A percentile compares a stretch with the other conserved stretches of the same genome.
phyloP scores from a whole-genome alignment of 2,797 vertebrate genomes.

The Clarias platycephalus region DNA sequence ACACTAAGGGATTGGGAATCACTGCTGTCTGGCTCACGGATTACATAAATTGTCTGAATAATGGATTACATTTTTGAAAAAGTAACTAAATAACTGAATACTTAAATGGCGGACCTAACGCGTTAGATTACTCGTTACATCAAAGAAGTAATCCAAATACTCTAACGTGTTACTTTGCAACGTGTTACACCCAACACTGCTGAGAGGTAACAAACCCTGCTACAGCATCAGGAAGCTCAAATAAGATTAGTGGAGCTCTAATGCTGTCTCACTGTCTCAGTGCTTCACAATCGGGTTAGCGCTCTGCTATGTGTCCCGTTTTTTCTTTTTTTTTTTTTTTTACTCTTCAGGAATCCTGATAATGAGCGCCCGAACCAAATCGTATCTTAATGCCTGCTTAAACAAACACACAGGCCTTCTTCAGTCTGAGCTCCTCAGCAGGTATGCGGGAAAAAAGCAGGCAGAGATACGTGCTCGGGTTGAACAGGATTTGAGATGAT shows the following conservation, averaged over 20 bases:
- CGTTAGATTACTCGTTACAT: too few species aligned
- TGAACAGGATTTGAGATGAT: conserved; percentile 27
- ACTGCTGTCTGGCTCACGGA: too few species aligned
- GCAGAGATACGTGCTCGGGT: conserved; percentile 36
- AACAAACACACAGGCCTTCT: conserved; percentile 19
- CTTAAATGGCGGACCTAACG: too few species aligned
- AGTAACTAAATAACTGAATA: too few species aligned
- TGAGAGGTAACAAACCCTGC: conserved; percentile 15
- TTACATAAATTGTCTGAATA: too few species aligned
- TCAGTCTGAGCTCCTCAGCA: not conserved
- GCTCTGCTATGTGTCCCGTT: not conserved
- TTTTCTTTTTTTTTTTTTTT: not conserved
- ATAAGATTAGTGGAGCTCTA: conserved; percentile 50
- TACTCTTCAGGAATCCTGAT: conserved; percentile 40
- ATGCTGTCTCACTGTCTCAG: conserved; percentile 33
- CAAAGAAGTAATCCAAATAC: too few species aligned
- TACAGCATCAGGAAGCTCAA: conserved; percentile 52
- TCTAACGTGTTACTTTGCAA: too few species aligned
- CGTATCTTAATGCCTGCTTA: conserved; percentile 3
- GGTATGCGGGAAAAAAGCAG: conserved; percentile 17
- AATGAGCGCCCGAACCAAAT: conserved; percentile 39
- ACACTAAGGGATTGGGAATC: too few species aligned
- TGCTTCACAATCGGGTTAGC: conserved; percentile 45
- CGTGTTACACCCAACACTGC: too few species aligned
- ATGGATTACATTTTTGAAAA: too few species aligned